Evolutionary conservation across 2,113 vertebrate genomes (phyloP), one percentile per base, ranked within the genome.

Genomic region (Aegithalos caudatus): DNA sequence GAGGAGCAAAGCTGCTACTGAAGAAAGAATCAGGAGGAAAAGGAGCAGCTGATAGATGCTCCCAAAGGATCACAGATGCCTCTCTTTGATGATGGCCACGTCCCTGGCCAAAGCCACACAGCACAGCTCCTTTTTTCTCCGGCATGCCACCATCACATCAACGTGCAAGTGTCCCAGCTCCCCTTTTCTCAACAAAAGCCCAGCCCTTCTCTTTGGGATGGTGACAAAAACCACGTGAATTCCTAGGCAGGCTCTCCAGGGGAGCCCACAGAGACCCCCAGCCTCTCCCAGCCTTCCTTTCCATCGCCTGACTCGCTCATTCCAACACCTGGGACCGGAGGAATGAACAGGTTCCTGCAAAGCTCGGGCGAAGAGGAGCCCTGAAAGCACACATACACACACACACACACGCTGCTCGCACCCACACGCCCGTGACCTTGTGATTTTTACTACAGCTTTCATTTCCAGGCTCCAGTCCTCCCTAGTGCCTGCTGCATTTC

Each of bases 401-500:
- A n/a, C n/a, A n/a, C n/a, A n/a, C n/a, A n/a, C n/a, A 74, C 70
- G 17, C 88, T 65, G 19, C 90, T 85, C 1, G 66, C 44, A 86
- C 77, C 86, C 84, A 76, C 91, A 91, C 1, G 62, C 77, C 81
- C 4, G 78, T 95, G 93, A 95, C 92, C 94, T 96, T 92, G 90
- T 93, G 93, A 86, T 76, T 96, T 95, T 95, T 92, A 96, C 91
- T 96, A 90, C 71, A 81, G 86, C 78, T 95, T 97, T 96, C 88
- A 35, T 91, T 92, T 88, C 69, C 60, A 94, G 91, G 37, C 76
- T 77, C n/a, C 27, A 21, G n/a, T 61, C 83, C 37, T 90, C 85
- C 58, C 50, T 10, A 16, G 45, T 5, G 65, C 81, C 72, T 35
- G 73, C 74, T 88, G 83, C 56, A 65, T 86, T 94, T 86, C 81